These are phyloP conservation scores for Proisotoma minuta DNA, from an alignment of 2,888 invertebrate species.

Conservation along the genomic window DNA sequence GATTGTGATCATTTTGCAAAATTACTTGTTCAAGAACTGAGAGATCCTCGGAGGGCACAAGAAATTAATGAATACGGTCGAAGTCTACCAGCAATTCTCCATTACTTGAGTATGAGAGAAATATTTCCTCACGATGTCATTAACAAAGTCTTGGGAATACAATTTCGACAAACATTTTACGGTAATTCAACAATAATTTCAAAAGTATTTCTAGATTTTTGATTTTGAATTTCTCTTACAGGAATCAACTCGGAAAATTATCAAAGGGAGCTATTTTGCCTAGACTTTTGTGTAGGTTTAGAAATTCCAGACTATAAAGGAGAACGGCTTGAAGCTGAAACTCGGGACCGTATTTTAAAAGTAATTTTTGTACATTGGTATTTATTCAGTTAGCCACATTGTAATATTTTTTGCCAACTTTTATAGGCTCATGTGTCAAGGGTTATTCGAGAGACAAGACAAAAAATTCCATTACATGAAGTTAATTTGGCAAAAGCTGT, in stretches of 20 bases:
- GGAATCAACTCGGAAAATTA: constrained; percentile 39
- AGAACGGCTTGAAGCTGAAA: constrained; percentile 55
- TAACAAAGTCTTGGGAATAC: constrained; percentile 56
- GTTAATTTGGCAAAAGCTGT: constrained; percentile 59
- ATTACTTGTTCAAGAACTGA: constrained; percentile 55
- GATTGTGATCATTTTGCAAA: constrained; percentile 55
- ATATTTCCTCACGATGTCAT: constrained; percentile 61
- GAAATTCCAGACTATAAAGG: constrained; percentile 60
- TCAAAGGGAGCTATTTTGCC: constrained; percentile 60
- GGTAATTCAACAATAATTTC: constrained; percentile 52
- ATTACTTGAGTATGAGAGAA: constrained; percentile 59
- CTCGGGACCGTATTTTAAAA: constrained; percentile 57
- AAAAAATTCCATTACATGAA: constrained; percentile 58
- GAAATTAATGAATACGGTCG: constrained; percentile 61
- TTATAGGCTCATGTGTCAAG: constrained; percentile 39
- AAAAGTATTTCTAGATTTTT: neutral
- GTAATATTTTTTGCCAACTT: neutral
- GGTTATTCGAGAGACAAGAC: constrained; percentile 18
- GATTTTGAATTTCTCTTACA: neutral
- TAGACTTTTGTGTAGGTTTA: constrained; percentile 62
- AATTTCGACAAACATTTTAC: constrained; percentile 58
- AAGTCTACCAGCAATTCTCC: constrained; percentile 60
- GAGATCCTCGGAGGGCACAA: constrained; percentile 54
- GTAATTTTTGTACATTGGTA: constrained; percentile 35
- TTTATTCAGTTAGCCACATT: no score